phyloP scores from a whole-genome alignment of 2,113 vertebrate genomes.

The Ictalurus furcatus region DNA sequence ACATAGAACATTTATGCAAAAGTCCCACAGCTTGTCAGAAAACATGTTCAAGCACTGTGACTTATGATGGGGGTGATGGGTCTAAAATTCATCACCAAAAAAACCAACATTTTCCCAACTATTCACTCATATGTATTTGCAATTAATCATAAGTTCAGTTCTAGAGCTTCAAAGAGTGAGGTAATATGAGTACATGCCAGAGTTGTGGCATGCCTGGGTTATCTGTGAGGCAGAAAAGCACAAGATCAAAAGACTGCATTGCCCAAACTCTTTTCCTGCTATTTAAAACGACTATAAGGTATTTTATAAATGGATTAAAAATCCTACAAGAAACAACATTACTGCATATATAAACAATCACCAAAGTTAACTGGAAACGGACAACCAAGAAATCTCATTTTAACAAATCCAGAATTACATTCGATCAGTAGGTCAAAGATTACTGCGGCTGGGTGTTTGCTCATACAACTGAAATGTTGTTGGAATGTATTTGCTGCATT shows the following conservation, averaged over 20 bases:
- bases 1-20: constrained; percentile 26
- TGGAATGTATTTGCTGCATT: neutral
- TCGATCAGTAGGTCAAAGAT: neutral
- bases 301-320: neutral
- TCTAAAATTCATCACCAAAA: constrained; percentile 38
- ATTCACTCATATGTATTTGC: constrained; percentile 50
- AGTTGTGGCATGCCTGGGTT: constrained; percentile 43
- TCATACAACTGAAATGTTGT: neutral
- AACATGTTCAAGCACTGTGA: constrained; percentile 42
- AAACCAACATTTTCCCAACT: constrained; percentile 27
- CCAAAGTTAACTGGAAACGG: neutral
- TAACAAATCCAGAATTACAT: neutral
- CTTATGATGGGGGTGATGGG: constrained; percentile 40
- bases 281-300: neutral
- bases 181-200: constrained; percentile 23
- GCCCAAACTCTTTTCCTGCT: neutral
- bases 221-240: constrained; percentile 35
- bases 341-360: neutral
- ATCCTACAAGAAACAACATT: neutral
- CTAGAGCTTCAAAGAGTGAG: constrained; percentile 32
- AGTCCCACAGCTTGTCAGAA: constrained; percentile 13
- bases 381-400: neutral
- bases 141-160: constrained; percentile 52
- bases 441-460: neutral
- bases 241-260: constrained; percentile 47